Evolutionary conservation across 2,888 invertebrate species (phyloP), one percentile per base, ranked within the genome.

Genomic region (Mythimna albipuncta): DNA sequence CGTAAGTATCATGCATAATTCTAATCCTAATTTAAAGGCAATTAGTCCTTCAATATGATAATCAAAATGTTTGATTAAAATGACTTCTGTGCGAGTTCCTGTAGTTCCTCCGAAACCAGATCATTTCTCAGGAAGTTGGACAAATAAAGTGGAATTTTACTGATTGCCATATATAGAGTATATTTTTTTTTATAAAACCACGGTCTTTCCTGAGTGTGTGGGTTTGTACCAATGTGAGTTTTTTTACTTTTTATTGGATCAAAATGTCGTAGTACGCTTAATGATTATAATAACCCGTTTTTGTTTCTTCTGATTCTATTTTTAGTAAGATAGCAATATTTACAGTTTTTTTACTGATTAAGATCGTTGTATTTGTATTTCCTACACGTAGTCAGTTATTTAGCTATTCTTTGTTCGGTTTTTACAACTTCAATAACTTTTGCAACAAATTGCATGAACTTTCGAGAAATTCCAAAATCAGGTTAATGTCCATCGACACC

Each of bases 21-120:
- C 1, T 2, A 47, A 50, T 6, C 13, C 3, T 54, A 19, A 54
- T 47, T 2, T 32, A 11, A 13, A 9, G 11, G 13, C 13, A 35
- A 58, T 32, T n/a, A 16, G 6, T 6, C 5, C 4, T 38, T 38
- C 0, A 68, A 38, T 10, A 47, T 19, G 44, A 6, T 32, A 7
- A 21, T 50, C 59, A 0, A 26, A 61, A 54, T 21, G 3, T 55
- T 64, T 54, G 9, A 7, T 59, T 32, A 1, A 58, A 38, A 61
- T 11, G 61, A 79, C 3, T 62, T 58, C 9, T 1, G n/a, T 21
- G 6, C n/a, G 84, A 82, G 78, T 72, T 65, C 54, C 13, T 6
- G 10, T 67, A 35, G 83, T 82, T 59, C 5, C 68, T 50, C 76
- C 26, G n/a, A 64, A 65, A 75, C 62, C 38, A 38, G 44, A 54